These are phyloP conservation scores for Blastomussa wellsi DNA, from an alignment of 92 coral and sea anemone genomes.

Conservation along the genomic window DNA sequence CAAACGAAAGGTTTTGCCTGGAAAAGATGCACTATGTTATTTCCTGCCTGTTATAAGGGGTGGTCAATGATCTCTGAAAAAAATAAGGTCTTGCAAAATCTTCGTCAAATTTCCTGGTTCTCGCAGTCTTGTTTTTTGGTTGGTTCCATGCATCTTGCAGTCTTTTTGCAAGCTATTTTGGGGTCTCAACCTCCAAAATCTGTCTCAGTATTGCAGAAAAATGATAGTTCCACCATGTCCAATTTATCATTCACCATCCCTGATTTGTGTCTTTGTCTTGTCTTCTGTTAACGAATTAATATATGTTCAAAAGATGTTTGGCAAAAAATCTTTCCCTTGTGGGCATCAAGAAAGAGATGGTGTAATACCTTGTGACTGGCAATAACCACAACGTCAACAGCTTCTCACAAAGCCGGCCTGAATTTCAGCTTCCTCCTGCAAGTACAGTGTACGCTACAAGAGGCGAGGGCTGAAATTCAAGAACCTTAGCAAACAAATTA, in stretches of 20 bases:
- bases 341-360: background rate
- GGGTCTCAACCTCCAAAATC: too few species aligned
- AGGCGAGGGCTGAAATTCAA: background rate
- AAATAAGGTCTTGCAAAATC: too few species aligned
- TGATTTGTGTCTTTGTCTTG: background rate
- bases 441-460: background rate
- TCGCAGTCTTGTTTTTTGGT: too few species aligned
- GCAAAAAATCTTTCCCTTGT: background rate
- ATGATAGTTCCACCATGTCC: too few species aligned
- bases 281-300: background rate
- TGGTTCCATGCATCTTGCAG: too few species aligned
- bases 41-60: background rate
- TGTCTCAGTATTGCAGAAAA: too few species aligned
- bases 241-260: too few species aligned
- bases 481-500: constrained; percentile 19
- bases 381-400: background rate
- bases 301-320: background rate
- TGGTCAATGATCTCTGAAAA: too few species aligned
- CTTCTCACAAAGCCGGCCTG: background rate
- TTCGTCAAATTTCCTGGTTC: too few species aligned
- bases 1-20: background rate
- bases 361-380: background rate
- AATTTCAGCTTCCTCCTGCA: background rate
- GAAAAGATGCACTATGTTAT: background rate
- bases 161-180: too few species aligned